Evolutionary conservation across 2,113 vertebrate species (phyloP), one percentile per base, ranked within the genome.

Genomic region (Muscicapa adusta): DNA sequence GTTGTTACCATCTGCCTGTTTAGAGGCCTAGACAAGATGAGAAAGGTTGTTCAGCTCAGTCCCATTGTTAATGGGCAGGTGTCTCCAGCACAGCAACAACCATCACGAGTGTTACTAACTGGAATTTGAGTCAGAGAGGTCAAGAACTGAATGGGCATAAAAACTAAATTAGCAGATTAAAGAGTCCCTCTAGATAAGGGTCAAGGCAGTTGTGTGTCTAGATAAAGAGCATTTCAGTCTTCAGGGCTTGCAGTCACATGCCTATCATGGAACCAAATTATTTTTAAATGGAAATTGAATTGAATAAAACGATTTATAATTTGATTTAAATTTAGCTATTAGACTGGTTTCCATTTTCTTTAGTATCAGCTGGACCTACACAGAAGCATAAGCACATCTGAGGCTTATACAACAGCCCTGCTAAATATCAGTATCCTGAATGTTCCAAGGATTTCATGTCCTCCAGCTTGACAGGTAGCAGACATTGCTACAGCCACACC

Each of bases 251-350:
- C 85, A 89, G 78, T 67, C 88, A 77, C 72, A 75, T 67, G 93
- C 68, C 95, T 93, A 80, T 71, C 68, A 61, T 48, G 53, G 88
- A 88, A 93, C 29, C 18, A 88, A 94, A 95, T 94, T 88, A 95
- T 95, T 95, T 95, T 91, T 51, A 96, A 96, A 95, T 96, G 90
- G 92, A 95, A 96, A 88, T 48, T 87, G 66, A 96, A 96, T 94
- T 80, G 36, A 96, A 96, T 96, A 86, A 93, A 88, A 80, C 0
- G 1, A 90, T 78, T 72, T 84, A 45, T 84, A 96, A 96, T 96
- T 96, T 61, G 79, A 97, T 96, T 96, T 96, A 67, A 90, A 92
- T 88, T 66, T 80, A 57, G 61, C 90, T 74, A 74, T 95, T 95
- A 93, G 40, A 57, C 63, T 65, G 40, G 28, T 81, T 91, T 71